phyloP scores from a whole-genome alignment of 1,140 invertebrate species.

The Acromyrmex charruanus region DNA sequence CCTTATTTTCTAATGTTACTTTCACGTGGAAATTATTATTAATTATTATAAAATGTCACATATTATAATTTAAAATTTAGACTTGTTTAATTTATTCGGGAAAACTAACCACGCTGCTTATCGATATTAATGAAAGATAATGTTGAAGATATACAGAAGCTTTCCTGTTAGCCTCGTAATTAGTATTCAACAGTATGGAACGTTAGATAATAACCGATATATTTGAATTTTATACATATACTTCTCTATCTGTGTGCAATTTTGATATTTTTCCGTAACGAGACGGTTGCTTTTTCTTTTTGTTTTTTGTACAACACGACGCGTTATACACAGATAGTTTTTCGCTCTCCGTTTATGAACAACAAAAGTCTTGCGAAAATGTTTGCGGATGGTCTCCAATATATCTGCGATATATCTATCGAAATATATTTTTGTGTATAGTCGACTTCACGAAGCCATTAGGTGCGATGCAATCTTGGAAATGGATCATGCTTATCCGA shows the following conservation, averaged over 20 bases:
- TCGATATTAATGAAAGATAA: background rate
- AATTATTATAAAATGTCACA: conserved; percentile 7
- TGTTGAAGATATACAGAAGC: background rate
- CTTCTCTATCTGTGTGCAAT: background rate
- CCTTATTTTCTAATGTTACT: background rate
- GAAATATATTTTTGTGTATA: conserved; percentile 54
- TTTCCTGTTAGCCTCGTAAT: conserved; percentile 24
- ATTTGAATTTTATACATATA: conserved; percentile 20
- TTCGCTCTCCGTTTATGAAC: conserved; percentile 47
- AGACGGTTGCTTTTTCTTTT: conserved; percentile 36
- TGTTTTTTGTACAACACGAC: conserved; percentile 21
- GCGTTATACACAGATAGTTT: conserved; percentile 37
- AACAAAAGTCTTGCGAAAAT: conserved; percentile 64
- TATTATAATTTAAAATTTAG: background rate
- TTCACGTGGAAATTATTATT: background rate
- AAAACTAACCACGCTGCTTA: background rate
- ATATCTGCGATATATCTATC: conserved; percentile 29
- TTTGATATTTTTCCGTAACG: conserved; percentile 56
- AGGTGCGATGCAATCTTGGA: conserved; percentile 45
- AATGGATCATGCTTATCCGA: conserved; percentile 29
- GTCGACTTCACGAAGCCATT: conserved; percentile 38
- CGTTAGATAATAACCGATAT: conserved; percentile 26
- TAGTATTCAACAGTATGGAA: background rate
- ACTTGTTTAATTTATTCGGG: conserved; percentile 8
- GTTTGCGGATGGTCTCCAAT: conserved; percentile 39